phyloP scores from a whole-genome alignment of 2,113 vertebrate genomes.

The Elachura formosa region DNA sequence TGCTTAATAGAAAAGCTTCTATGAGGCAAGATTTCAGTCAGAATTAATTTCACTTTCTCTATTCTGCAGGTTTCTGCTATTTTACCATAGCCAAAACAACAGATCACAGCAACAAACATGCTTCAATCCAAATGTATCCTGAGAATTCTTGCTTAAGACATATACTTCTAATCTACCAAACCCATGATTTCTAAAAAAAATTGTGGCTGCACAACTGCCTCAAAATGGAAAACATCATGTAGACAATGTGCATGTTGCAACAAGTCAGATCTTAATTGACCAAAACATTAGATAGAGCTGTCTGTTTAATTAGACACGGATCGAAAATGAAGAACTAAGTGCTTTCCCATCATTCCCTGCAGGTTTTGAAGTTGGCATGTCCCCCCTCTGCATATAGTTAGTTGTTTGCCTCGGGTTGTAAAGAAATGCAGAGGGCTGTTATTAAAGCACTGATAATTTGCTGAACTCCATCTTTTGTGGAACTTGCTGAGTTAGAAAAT shows the following conservation, averaged over 20 bases:
- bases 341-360: neutral
- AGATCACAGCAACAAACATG: neutral
- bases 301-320: neutral
- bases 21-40: neutral
- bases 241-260: neutral
- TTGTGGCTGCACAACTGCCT: neutral
- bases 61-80: neutral
- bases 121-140: neutral
- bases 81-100: neutral
- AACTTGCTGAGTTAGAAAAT: constrained; percentile 44
- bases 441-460: constrained; percentile 38
- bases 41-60: neutral
- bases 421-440: constrained; percentile 2
- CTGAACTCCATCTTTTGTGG: constrained; percentile 20
- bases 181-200: neutral
- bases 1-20: neutral
- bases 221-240: neutral
- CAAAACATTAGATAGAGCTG: neutral
- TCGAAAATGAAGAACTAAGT: constrained; percentile 9
- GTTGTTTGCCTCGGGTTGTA: neutral
- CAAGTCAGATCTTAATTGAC: constrained; percentile 14
- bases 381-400: neutral
- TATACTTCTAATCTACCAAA: neutral
- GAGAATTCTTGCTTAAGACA: neutral
- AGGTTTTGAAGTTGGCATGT: constrained; percentile 24